Conservation (phyloP, 2,888 invertebrate genomes). For the Rhingia campestris region DNA sequence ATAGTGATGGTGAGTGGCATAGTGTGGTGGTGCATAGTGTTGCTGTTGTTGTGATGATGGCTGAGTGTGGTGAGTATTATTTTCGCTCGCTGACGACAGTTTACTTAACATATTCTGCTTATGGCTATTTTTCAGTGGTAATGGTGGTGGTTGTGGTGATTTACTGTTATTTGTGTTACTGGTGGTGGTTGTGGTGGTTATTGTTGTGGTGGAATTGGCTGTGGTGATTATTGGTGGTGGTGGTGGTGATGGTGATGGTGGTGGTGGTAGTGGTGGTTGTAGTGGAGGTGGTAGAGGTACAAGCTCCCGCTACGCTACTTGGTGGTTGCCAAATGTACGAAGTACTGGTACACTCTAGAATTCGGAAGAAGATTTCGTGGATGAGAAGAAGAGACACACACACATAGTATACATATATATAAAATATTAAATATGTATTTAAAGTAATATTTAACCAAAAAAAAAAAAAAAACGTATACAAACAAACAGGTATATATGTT, state of each 20-base stretch:
- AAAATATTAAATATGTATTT: slow-evolving; percentile 14
- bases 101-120: slow-evolving; percentile 71
- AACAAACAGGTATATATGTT: background rate
- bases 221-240: slow-evolving; percentile 71
- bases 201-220: slow-evolving; percentile 58
- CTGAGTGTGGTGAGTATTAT: slow-evolving; percentile 75
- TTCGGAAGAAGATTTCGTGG: slow-evolving; percentile 74
- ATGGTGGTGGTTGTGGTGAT: slow-evolving; percentile 76
- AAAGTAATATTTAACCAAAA: slow-evolving; percentile 4
- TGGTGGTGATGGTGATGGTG: slow-evolving; percentile 67
- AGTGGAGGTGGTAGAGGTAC: slow-evolving; percentile 77
- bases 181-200: slow-evolving; percentile 70
- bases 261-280: slow-evolving; percentile 75
- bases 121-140: slow-evolving; percentile 79
- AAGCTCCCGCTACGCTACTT: slow-evolving; percentile 83
- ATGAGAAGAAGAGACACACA: slow-evolving; percentile 66
- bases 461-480: slow-evolving; percentile 4
- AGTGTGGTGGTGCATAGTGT: slow-evolving; percentile 77
- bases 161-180: slow-evolving; percentile 76
- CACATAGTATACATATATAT: slow-evolving; percentile 55
- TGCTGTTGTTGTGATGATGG: slow-evolving; percentile 76
- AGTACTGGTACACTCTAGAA: slow-evolving; percentile 83
- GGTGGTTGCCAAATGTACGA: slow-evolving; percentile 83
- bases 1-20: slow-evolving; percentile 73
- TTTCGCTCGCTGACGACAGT: slow-evolving; percentile 62